These are phyloP conservation scores for Latrodectus hesperus DNA, from an alignment of 2,888 invertebrate species.

Conservation along the genomic window DNA sequence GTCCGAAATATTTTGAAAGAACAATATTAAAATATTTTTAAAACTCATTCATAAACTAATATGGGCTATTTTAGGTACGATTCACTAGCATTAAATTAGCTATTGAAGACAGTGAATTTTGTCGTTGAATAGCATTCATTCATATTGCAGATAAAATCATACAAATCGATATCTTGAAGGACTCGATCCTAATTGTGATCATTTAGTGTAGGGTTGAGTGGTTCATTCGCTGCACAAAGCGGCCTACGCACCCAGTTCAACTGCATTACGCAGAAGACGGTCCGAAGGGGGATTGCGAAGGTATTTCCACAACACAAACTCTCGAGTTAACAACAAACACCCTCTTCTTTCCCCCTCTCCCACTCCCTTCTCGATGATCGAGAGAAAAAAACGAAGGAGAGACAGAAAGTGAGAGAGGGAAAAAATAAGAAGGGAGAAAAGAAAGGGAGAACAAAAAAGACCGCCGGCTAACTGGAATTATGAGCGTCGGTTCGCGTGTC, in stretches of 20 bases:
- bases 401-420: conserved; percentile 18
- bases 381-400: conserved; percentile 16
- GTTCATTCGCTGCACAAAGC: no score
- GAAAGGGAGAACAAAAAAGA: conserved; percentile 29
- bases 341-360: conserved; percentile 6
- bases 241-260: background rate
- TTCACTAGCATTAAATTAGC: no score
- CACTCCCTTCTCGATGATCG: conserved; percentile 7
- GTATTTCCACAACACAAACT: conserved; percentile 10
- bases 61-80: no score
- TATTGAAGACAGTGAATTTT: no score
- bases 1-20: no score
- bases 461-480: conserved; percentile 57
- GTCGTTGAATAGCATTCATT: no score
- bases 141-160: no score
- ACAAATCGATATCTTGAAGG: no score
- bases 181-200: no score
- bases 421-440: conserved; percentile 16
- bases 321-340: conserved; percentile 31
- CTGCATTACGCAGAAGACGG: background rate
- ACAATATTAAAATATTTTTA: no score
- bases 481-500: conserved; percentile 60
- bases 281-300: background rate
- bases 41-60: no score
- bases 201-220: no score